Base-by-base conservation (phyloP, 2,888 invertebrate genomes). In the Cynaeus angustus region DNA sequence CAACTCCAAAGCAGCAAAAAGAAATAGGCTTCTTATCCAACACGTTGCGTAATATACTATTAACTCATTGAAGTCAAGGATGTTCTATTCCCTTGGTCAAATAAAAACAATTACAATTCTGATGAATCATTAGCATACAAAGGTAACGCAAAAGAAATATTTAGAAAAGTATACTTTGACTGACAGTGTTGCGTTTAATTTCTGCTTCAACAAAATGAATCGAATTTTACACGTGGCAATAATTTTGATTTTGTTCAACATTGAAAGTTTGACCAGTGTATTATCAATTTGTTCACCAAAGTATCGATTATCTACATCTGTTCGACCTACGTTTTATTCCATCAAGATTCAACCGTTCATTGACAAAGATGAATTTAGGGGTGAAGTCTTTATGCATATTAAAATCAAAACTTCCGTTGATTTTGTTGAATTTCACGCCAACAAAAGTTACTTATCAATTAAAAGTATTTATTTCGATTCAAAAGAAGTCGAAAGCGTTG, bases 371-470 rank as follows among this genome's bases (percentile, higher is more conserved):
- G 68, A 66, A 6, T 80, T 79, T 61, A 37, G 70, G 7, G 80
- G 80, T 16, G 77, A 79, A 66, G 78, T 78, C 1, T 56, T 66
- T 0, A 80, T 80, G 41, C 68, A 74, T 14, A 16, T 80, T 4
- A 59, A 52, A 7, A 70, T 72, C 2, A 38, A 68, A 52, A 56
- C 21, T 0, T 16, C 61, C 8, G 50, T 74, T 7, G 48, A 66
- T 5, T 68, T 72, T 41, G 68, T 80, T 8, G 74, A 68, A 10
- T 59, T 84, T 37, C 82, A 84, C 66, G 77, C n/a, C 2, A 41
- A 41, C 10, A 7, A 78, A 41, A 75, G 75, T 41, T 68, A 78
- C 62, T 74, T 80, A 38, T 70, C 56, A 21, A 77, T 82, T 12
- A 67, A 72, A 16, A 65, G 72, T 10, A 74, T 77, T 21, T 70